Percentiles rank a stretch among this genome's conserved stretches.
phyloP scores from a whole-genome alignment of 2,888 invertebrate species.

The Coelogynopora nodosa region DNA sequence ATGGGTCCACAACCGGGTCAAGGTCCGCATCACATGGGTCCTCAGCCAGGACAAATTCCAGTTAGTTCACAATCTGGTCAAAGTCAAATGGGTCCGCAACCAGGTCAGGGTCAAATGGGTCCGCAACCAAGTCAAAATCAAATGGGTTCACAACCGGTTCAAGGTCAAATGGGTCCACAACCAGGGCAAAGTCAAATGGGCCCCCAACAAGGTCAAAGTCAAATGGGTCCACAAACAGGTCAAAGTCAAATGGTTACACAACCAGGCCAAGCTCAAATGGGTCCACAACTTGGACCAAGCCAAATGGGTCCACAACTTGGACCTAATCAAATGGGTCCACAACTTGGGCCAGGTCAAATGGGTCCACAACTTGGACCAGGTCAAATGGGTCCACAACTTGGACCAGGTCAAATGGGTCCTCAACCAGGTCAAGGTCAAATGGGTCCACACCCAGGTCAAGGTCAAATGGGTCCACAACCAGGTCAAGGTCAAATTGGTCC shows the following conservation, averaged over 20 bases:
- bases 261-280: background rate
- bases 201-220: background rate
- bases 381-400: background rate
- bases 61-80: background rate
- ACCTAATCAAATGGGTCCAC: background rate
- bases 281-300: background rate
- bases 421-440: background rate
- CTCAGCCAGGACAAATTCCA: background rate
- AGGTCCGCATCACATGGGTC: background rate
- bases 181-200: background rate
- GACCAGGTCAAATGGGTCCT: background rate
- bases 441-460: background rate
- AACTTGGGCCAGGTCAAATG: background rate
- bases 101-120: background rate
- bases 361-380: background rate
- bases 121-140: background rate
- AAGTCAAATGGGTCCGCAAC: background rate
- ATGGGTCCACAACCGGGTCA: background rate
- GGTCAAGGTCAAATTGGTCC: background rate
- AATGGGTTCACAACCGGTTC: background rate
- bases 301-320: conserved; percentile 1
- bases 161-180: background rate
- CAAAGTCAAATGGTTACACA: background rate
- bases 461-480: background rate
- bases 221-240: background rate